Evolutionary conservation across 1,140 invertebrate genomes (phyloP).

Genomic region (Drosophila nigrodunni): DNA sequence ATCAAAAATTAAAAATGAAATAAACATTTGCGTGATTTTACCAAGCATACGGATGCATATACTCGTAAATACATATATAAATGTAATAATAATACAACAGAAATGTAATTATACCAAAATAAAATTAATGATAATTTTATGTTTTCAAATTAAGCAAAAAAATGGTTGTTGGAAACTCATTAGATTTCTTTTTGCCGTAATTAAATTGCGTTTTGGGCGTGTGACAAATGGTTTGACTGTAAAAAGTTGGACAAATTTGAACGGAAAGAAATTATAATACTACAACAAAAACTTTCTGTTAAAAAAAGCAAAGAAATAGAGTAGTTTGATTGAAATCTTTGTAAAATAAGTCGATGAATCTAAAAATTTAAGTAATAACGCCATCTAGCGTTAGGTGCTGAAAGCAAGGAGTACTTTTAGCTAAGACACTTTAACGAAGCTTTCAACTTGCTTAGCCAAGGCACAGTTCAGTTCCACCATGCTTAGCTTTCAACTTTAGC

Average conservation of each 20-base stretch:
- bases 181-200: conserved; percentile 9
- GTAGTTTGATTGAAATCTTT: too few relatives aligned
- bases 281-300: not conserved
- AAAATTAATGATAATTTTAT: conserved; percentile 71
- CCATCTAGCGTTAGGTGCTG: conserved; percentile 10
- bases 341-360: too few relatives aligned
- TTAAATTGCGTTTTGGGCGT: conserved; percentile 11
- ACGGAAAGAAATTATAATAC: too few relatives aligned
- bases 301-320: not conserved
- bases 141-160: conserved; percentile 78
- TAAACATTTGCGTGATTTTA: conserved; percentile 80
- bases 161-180: conserved; percentile 16
- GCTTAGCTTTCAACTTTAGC: not conserved
- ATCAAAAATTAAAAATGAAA: conserved; percentile 67
- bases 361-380: not conserved
- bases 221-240: not conserved
- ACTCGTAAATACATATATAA: conserved; percentile 53
- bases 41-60: conserved; percentile 65
- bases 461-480: not conserved
- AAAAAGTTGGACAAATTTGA: not conserved
- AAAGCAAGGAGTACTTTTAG: not conserved
- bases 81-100: conserved; percentile 63
- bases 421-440: not conserved
- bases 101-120: conserved; percentile 82
- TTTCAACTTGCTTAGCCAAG: not conserved